phyloP scores from a whole-genome alignment of 2,113 vertebrate species.

The Melospiza melodia region DNA sequence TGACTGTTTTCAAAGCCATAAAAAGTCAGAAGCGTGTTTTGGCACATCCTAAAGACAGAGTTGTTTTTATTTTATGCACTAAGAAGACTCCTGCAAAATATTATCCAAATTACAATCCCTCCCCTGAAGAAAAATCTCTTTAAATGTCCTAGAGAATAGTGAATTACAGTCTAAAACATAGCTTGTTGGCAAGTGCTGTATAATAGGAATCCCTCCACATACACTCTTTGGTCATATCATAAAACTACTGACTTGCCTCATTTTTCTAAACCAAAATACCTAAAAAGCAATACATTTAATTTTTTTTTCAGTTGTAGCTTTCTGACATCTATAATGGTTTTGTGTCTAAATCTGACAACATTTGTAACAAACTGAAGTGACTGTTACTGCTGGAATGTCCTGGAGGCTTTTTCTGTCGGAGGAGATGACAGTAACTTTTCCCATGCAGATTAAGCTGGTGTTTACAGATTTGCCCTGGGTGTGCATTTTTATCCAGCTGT shows the following conservation, averaged over 20 bases:
- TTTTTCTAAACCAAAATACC: slow-evolving; percentile 41
- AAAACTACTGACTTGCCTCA: not conserved
- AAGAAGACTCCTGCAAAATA: not conserved
- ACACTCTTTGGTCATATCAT: not conserved
- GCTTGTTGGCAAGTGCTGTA: not conserved
- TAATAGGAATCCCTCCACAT: not conserved
- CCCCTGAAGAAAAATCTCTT: not conserved
- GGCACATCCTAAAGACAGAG: not conserved
- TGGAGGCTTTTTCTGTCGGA: slow-evolving; percentile 86
- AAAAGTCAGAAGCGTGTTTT: not conserved
- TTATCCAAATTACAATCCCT: not conserved
- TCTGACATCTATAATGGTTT: slow-evolving; percentile 86
- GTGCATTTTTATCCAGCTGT: slow-evolving; percentile 85
- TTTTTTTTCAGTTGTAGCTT: slow-evolving; percentile 50
- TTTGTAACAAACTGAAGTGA: slow-evolving; percentile 78
- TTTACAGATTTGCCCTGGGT: slow-evolving; percentile 93
- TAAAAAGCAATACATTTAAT: slow-evolving; percentile 14
- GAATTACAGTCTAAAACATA: not conserved
- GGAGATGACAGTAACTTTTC: slow-evolving; percentile 88
- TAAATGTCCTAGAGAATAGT: not conserved
- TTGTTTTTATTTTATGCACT: slow-evolving; percentile 52
- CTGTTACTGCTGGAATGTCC: slow-evolving; percentile 81
- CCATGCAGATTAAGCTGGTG: slow-evolving; percentile 94
- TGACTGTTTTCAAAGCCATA: not conserved
- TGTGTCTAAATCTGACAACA: slow-evolving; percentile 82